Evolutionary conservation across 2,113 vertebrate genomes (phyloP).

Genomic region (Sorex fumeus): DNA sequence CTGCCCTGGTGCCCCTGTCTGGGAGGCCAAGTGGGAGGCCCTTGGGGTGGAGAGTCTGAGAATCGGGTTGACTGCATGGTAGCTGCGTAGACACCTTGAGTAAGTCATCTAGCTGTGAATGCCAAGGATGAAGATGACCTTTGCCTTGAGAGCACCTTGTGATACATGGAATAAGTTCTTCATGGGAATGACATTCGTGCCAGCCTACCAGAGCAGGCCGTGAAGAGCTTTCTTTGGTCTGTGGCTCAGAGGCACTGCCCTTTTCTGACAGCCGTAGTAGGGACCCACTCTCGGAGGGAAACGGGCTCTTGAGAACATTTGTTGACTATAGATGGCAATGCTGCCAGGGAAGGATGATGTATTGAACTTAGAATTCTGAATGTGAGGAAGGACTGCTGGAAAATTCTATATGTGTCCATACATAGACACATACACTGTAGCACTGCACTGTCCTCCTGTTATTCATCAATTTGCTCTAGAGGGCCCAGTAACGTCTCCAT

Average conservation of each 20-base stretch:
- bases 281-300: neutral
- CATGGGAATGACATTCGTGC: neutral
- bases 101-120: neutral
- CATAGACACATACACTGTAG: too few species aligned
- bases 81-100: neutral
- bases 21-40: too few species aligned
- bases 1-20: too few species aligned
- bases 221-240: constrained; percentile 19
- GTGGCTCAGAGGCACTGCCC: neutral
- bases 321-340: constrained; percentile 35
- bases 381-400: too few species aligned
- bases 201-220: neutral
- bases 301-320: constrained; percentile 11
- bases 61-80: too few species aligned
- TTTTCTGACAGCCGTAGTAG: neutral
- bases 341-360: neutral
- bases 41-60: too few species aligned
- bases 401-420: too few species aligned
- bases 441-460: too few species aligned
- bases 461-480: too few species aligned
- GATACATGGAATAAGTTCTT: neutral
- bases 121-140: neutral
- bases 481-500: too few species aligned
- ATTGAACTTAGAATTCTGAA: too few species aligned
- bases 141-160: neutral